Evolutionary conservation across 2,797 vertebrate species (phyloP), one percentile per base, ranked within the genome.

Genomic region (Chlorospingus semifuscus): DNA sequence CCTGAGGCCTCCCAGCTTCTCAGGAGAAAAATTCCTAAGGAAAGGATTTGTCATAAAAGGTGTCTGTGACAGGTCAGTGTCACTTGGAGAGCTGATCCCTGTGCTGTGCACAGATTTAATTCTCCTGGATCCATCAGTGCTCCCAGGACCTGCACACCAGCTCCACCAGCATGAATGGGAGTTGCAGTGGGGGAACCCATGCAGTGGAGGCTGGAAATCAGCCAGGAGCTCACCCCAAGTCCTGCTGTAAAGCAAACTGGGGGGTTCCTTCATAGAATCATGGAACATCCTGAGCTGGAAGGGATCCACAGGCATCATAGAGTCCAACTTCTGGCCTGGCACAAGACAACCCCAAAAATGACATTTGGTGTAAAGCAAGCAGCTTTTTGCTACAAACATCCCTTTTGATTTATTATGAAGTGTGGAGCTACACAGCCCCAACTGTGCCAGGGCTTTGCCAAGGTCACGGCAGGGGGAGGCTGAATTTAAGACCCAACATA

Each of bases 391-490:
- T 56, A 3, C 71, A 64, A n/a, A 52, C 6, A 24, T 15, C 81
- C 16, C 37, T 46, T 71, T 11, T 57, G 22, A 26, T 39, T 75
- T 44, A 21, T 53, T 29, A 3, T 4, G 61, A 16, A 70, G 27
- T 0, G 0, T 12, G 46, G 69, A 83, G 41, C 29, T 81, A 1
- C 63, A 37, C 0, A 0, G 3, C 9, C n/a, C 52, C 44, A 18
- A 1, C 70, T 16, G 57, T 30, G 64, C 27, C 2, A 0, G 23
- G 49, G 68, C 57, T 83, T n/a, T 66, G 57, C 59, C 1, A 2
- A 44, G 79, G 8, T 47, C 1, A 0, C 1, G 1, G 49, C 26
- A 1, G 59, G 47, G 29, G 6, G 36, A 89, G 53, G 61, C 66
- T 85, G 66, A 42, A 79, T 72, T 72, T 69, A n/a, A 69, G 50